Conservation (phyloP, 2,888 invertebrate species). For the Sepioteuthis lessoniana region DNA sequence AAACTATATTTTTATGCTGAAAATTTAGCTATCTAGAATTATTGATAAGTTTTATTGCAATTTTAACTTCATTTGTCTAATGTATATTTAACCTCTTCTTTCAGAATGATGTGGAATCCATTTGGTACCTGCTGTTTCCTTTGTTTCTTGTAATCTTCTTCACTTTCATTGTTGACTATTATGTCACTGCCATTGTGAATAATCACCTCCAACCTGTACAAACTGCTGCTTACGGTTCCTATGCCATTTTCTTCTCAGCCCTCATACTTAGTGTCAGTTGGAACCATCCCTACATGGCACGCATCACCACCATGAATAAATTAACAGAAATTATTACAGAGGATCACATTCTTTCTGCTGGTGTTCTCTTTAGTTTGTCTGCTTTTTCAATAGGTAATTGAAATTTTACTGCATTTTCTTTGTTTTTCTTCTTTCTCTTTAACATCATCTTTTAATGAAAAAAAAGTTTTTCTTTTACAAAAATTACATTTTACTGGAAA, state of each 20-base stretch:
- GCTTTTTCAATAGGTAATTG: conserved; percentile 76
- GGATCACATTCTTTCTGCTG: conserved; percentile 76
- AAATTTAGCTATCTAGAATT: neutral
- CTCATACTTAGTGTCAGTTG: conserved; percentile 72
- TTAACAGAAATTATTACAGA: conserved; percentile 69
- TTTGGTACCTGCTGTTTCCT: conserved; percentile 70
- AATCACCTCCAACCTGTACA: conserved; percentile 71
- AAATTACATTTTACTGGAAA: too few relatives aligned
- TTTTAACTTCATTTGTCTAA: neutral
- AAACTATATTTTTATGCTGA: too few relatives aligned
- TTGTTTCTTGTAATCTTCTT: conserved; percentile 74
- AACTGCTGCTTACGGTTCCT: conserved; percentile 74
- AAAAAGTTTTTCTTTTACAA: too few relatives aligned
- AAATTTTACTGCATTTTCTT: neutral
- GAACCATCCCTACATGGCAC: conserved; percentile 72
- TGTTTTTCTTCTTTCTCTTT: neutral
- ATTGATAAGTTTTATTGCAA: neutral
- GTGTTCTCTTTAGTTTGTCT: conserved; percentile 76
- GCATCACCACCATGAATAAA: conserved; percentile 67
- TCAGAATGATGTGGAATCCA: conserved; percentile 68
- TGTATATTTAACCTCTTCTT: conserved; percentile 49
- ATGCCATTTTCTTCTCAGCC: conserved; percentile 75
- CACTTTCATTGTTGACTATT: conserved; percentile 77
- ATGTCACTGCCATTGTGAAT: conserved; percentile 75
- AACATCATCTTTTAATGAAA: too few relatives aligned